A percentile compares a stretch with the other conserved stretches of the same genome.
These are phyloP conservation scores for Pseudomugil tenellus DNA, from an alignment of 2,797 vertebrate species.

Conservation along the genomic window DNA sequence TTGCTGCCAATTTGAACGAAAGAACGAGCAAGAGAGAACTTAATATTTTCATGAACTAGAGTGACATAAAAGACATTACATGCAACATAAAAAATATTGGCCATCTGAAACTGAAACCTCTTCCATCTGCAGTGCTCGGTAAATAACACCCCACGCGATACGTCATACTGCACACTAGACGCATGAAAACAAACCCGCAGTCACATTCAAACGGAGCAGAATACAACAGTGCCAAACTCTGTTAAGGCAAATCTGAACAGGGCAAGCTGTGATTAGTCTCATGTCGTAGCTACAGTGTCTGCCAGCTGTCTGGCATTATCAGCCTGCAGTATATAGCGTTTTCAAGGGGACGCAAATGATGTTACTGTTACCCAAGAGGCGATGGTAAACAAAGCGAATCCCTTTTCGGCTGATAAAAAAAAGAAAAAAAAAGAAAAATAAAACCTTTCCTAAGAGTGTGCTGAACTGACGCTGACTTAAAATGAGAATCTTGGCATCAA, in stretches of 20 bases:
- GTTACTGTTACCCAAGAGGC: conserved; percentile 51
- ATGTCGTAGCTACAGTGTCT: conserved; percentile 59
- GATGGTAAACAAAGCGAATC: no score
- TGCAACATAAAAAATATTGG: conserved; percentile 25
- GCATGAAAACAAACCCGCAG: conserved; percentile 32
- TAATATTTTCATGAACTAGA: conserved; percentile 12
- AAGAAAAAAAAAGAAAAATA: conserved; percentile 30
- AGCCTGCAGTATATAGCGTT: conserved; percentile 52
- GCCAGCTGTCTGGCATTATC: conserved; percentile 59
- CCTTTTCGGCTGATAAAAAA: conserved; percentile 53
- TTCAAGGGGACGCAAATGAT: conserved; percentile 40
- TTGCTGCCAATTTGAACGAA: background rate
- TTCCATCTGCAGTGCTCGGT: conserved; percentile 40
- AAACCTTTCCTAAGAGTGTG: conserved; percentile 36
- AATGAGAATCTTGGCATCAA: conserved; percentile 64
- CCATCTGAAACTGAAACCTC: conserved; percentile 41
- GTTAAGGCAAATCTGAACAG: conserved; percentile 79
- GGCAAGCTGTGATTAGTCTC: conserved; percentile 51
- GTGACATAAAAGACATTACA: conserved; percentile 36
- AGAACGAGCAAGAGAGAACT: background rate
- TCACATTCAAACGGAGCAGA: conserved; percentile 64
- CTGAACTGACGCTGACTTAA: conserved; percentile 33
- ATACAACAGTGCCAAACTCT: conserved; percentile 55
- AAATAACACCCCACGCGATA: conserved; percentile 30
- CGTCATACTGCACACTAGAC: conserved; percentile 40